Conservation (phyloP, 2,113 vertebrate species). For the Barbus barbus region DNA sequence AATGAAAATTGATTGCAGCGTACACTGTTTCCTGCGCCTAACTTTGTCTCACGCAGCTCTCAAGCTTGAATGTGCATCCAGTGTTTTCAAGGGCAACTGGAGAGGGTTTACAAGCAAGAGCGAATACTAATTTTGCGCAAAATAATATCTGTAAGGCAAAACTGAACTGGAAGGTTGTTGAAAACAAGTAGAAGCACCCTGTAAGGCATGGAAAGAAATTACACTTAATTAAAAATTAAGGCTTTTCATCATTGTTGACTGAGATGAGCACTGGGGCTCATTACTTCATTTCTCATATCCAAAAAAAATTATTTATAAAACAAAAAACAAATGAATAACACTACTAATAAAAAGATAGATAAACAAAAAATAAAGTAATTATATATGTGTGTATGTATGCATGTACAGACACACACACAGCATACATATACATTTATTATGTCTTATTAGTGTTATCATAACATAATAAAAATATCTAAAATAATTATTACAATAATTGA, state of each 20-base stretch:
- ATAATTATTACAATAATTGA: constrained; percentile 4
- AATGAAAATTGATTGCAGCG: neutral
- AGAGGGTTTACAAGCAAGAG: constrained; percentile 2
- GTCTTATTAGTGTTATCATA: neutral
- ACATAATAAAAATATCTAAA: neutral
- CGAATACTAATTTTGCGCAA: neutral
- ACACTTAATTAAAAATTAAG: neutral
- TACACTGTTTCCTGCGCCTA: neutral
- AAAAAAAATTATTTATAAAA: neutral
- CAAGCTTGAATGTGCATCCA: neutral
- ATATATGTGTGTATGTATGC: no score
- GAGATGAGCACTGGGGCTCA: neutral
- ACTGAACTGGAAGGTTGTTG: neutral
- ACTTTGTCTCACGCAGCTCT: neutral
- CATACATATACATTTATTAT: neutral
- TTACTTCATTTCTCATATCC: neutral
- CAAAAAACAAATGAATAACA: neutral
- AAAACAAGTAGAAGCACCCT: neutral
- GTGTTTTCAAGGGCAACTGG: constrained; percentile 19
- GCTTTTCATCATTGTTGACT: neutral
- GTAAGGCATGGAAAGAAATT: neutral
- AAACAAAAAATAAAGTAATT: neutral
- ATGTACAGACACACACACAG: no score
- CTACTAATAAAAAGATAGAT: neutral
- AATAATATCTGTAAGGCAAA: neutral